Base-by-base conservation (phyloP, 2,113 vertebrate species). In the Setophaga petechia region DNA sequence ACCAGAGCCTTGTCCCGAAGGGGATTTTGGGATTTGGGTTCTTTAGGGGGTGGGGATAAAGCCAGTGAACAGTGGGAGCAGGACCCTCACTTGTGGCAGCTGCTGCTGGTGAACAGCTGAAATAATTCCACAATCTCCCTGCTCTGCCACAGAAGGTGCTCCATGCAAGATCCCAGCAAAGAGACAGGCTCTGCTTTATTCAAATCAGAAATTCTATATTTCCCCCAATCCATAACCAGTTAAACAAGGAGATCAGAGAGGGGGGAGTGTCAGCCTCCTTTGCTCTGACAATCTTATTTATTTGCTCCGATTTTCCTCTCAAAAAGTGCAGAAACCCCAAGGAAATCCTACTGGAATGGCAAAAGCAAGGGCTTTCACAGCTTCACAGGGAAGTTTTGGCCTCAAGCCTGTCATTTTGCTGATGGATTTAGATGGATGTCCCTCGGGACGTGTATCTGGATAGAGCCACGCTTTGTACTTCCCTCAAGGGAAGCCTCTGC, bases 371-470 rank as follows among this genome's bases (percentile, higher is more conserved):
- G 30, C 19, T 90, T 89, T 57, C 18, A 17, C 84, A 66, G 63
- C 74, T 61, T 30, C 16, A 10, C 37, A 1, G 66, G 43, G 63
- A 73, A 62, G 46, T 20, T 65, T 10, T 80, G 76, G 72, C 87
- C 73, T 80, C 39, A 25, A 62, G 78, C 66, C 33, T 65, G 84
- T 63, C 84, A 25, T 43, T 63, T 7, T 71, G 86, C 91, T 96
- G 87, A 94, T 47, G 47, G 94, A 92, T 73, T 91, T 55, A 88
- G 82, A 90, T 23, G 46, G 46, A 62, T 67, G 51, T 90, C 90
- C 79, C 75, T 55, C 7, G 82, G 84, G 94, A 94, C 2, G 2
- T 27, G 37, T 52, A 58, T 71, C 93, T 95, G 77, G 69, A 66
- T 10, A 39, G 41, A 91, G 81, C 78, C 84, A 85, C 47, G 0